These are phyloP conservation scores for Sphyrna mokarran DNA, from an alignment of 2,113 vertebrate species.

Conservation along the genomic window DNA sequence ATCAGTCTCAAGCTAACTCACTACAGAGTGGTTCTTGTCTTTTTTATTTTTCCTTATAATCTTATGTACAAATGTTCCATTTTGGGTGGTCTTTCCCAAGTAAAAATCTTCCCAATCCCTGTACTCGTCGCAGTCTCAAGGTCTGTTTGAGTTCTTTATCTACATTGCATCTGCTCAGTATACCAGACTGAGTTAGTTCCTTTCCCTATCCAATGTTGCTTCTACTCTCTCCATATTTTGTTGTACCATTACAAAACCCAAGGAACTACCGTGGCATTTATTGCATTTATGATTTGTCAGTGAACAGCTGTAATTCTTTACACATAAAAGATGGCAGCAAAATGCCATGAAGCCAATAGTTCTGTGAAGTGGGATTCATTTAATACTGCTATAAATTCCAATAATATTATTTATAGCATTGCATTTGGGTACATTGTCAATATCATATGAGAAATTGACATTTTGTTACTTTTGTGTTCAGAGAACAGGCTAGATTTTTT, in stretches of 20 bases:
- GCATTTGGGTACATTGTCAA: background rate
- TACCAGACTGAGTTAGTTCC: background rate
- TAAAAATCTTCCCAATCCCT: background rate
- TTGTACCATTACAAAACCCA: background rate
- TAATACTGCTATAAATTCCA: background rate
- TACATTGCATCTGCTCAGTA: background rate
- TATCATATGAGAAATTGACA: background rate
- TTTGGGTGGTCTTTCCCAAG: constrained; percentile 15
- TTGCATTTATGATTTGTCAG: background rate
- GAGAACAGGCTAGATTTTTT: background rate
- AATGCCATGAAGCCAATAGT: background rate
- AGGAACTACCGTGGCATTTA: background rate
- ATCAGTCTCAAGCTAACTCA: background rate
- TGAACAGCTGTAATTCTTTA: background rate
- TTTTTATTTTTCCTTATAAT: background rate
- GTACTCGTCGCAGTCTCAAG: background rate
- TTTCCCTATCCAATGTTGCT: background rate
- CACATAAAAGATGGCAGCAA: background rate
- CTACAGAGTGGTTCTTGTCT: background rate
- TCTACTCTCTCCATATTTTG: background rate
- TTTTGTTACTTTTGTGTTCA: background rate
- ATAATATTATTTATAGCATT: background rate
- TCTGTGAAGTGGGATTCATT: background rate
- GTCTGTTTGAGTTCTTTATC: too few species aligned
- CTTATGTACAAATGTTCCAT: background rate